These are phyloP conservation scores for Scaptomyza montana DNA, from an alignment of 1,140 invertebrate species.

Conservation along the genomic window DNA sequence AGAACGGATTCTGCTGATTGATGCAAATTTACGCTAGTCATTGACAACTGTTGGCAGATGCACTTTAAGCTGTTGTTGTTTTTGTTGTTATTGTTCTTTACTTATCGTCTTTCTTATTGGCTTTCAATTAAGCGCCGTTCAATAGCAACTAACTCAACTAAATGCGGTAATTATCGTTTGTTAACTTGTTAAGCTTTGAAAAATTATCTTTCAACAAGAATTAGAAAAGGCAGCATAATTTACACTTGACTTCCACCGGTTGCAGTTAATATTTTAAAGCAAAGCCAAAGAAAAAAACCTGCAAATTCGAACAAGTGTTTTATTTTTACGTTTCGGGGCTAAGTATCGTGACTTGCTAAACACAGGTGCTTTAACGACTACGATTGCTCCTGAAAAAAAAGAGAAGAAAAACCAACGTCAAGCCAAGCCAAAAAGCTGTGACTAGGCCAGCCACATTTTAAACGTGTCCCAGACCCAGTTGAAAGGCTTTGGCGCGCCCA, in stretches of 20 bases:
- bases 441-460: constrained; percentile 57
- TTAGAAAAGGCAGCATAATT: too few relatives aligned
- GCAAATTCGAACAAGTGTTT: too few relatives aligned
- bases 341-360: constrained; percentile 2
- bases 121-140: constrained; percentile 42
- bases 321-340: too few relatives aligned
- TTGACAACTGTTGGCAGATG: constrained; percentile 1
- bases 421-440: constrained; percentile 26
- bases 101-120: constrained; percentile 48
- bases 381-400: constrained; percentile 30
- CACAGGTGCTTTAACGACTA: constrained; percentile 51
- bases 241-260: too few relatives aligned
- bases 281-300: too few relatives aligned
- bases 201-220: too few relatives aligned
- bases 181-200: too few relatives aligned
- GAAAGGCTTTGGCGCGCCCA: constrained; percentile 28
- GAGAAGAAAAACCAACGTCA: constrained; percentile 8
- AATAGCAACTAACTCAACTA: constrained; percentile 17
- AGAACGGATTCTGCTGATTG: constrained; percentile 3
- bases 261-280: too few relatives aligned
- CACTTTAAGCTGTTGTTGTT: neutral
- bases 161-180: too few relatives aligned
- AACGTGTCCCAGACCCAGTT: constrained; percentile 62
- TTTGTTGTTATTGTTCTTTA: constrained; percentile 25
- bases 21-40: constrained; percentile 14